These are phyloP conservation scores for Nicator chloris DNA, from an alignment of 2,113 vertebrate genomes.

Conservation along the genomic window DNA sequence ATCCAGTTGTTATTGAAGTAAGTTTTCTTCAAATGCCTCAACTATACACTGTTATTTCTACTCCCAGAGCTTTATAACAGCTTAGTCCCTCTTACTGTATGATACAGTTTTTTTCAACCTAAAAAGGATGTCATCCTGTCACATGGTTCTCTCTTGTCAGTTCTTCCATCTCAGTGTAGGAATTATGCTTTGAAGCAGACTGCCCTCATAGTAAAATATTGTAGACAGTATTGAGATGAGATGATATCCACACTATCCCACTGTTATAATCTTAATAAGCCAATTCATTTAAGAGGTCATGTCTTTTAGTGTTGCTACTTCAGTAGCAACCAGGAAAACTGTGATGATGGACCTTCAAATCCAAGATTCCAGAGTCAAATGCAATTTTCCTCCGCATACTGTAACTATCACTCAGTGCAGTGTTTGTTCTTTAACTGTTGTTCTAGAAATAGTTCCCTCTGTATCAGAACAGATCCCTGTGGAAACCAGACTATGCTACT, in stretches of 20 bases:
- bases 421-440: not conserved
- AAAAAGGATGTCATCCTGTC: not conserved
- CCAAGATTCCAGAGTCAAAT: not conserved
- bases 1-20: not conserved
- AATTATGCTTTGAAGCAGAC: not conserved
- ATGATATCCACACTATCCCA: not conserved
- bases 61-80: not conserved
- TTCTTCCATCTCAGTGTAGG: not conserved
- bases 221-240: not conserved
- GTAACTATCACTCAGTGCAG: not conserved
- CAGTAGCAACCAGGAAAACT: not conserved
- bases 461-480: not conserved
- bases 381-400: not conserved
- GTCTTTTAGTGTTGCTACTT: not conserved
- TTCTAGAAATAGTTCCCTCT: not conserved
- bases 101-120: not conserved
- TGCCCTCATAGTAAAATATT: not conserved
- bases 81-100: not conserved
- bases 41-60: not conserved
- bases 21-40: not conserved
- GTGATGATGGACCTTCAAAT: not conserved
- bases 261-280: not conserved
- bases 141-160: not conserved
- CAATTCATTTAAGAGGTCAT: not conserved
- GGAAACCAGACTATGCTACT: not conserved